phyloP scores from a whole-genome alignment of 1,140 invertebrate genomes.

The Trinorchestia longiramus region DNA sequence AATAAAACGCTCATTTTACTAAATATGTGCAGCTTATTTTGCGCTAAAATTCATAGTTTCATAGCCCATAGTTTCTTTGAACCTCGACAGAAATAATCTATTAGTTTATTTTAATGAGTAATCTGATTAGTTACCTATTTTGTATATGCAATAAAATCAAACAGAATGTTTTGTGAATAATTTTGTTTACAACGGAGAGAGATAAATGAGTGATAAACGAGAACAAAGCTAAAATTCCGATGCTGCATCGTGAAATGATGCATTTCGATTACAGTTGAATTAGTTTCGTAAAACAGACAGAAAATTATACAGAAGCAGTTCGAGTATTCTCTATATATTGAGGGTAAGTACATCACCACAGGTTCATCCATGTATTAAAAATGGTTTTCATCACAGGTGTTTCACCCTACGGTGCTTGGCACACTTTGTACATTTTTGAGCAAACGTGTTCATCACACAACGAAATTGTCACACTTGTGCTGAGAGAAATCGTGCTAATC shows the following conservation, averaged over 20 bases:
- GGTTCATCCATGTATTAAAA: neutral
- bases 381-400: neutral
- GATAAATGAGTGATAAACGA: neutral
- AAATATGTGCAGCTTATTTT: too few species aligned
- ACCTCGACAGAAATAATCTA: too few species aligned
- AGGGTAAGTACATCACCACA: neutral
- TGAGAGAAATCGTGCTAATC: neutral
- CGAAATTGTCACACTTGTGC: neutral
- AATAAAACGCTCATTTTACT: too few species aligned
- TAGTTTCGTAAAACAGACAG: neutral
- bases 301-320: neutral
- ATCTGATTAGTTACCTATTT: neutral
- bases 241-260: too few species aligned
- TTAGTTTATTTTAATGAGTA: too few species aligned
- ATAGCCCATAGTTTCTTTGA: too few species aligned
- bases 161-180: neutral
- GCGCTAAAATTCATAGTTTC: too few species aligned
- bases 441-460: constrained; percentile 46
- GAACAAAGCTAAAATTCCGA: neutral
- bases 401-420: constrained; percentile 9
- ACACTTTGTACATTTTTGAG: constrained; percentile 47
- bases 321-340: neutral
- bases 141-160: neutral
- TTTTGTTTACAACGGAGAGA: neutral
- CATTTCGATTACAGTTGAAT: too few species aligned